Percentiles rank a stretch among this genome's conserved stretches.
phyloP scores from a whole-genome alignment of 2,113 vertebrate genomes.

The Myanophis thanlyinensis region DNA sequence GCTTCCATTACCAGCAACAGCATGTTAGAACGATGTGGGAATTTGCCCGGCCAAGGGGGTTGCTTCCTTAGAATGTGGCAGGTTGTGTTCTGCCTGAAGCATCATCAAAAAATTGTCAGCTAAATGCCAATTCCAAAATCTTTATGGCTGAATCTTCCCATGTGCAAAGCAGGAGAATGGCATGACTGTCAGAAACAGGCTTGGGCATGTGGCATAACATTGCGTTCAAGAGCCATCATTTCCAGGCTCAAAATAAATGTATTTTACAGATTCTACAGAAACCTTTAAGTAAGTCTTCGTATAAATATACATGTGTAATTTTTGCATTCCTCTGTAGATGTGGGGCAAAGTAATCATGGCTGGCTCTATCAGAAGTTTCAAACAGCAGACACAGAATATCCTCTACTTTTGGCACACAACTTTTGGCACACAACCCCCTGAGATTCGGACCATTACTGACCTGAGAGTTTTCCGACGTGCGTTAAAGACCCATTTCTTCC shows the following conservation, averaged over 20 bases:
- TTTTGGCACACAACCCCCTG: no score
- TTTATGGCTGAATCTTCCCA: conserved; percentile 24
- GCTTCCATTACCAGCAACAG: conserved; percentile 23
- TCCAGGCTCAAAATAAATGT: conserved; percentile 20
- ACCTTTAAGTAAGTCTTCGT: background rate
- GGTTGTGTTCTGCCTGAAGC: conserved; percentile 27
- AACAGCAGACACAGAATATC: background rate
- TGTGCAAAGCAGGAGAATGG: conserved; percentile 21
- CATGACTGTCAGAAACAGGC: conserved; percentile 64
- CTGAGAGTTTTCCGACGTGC: no score
- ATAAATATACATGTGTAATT: background rate
- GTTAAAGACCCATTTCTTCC: no score
- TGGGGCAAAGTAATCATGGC: background rate
- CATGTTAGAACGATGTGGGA: conserved; percentile 1
- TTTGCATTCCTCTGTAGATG: background rate
- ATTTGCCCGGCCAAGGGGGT: background rate
- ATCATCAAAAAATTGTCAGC: conserved; percentile 27
- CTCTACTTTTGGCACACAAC: background rate
- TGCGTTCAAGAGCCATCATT: conserved; percentile 48
- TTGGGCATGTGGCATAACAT: conserved; percentile 56
- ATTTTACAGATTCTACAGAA: background rate
- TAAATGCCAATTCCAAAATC: conserved; percentile 20
- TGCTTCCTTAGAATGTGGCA: conserved; percentile 18
- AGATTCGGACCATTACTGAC: no score
- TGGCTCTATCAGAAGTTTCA: background rate